Evolutionary conservation across 2,888 invertebrate genomes (phyloP), one percentile per base, ranked within the genome.

Genomic region (Drosophila mulleri): DNA sequence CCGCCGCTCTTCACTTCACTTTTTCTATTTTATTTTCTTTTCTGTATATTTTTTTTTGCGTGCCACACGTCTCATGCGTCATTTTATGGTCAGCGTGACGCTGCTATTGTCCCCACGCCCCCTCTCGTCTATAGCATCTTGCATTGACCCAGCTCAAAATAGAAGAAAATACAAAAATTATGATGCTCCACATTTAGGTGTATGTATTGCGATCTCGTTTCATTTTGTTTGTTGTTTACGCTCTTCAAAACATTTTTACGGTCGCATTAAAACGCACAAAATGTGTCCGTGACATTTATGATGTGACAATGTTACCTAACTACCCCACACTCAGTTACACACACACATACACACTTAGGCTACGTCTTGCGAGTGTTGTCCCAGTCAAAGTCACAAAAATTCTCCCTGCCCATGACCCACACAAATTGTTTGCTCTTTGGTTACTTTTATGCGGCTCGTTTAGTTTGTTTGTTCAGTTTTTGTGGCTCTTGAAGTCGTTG

Each of bases 201-300:
- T 65, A 67, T 59, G 59, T 50, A 75, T 75, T 79, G 79, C 56
- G 70, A 60, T 53, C 48, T 69, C 54, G 26, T 77, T 65, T 54
- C 44, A 47, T 66, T 69, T 56, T 71, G 69, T 80, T 80, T 78
- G 79, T 82, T 85, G 80, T 83, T 87, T 87, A 82, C 84, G 79
- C 82, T 70, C 82, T 70, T 81, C 66, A 89, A 75, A 80, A 71
- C 62, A 85, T 71, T 72, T 84, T 86, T 84, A 84, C 83, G 84
- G 60, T 61, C 75, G 72, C 86, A 76, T 77, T 88, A 85, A 89
- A 83, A 82, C 57, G 75, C 65, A 78, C 78, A 75, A 75, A 89
- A 82, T 88, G 88, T 87, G 90, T 88, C 82, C 83, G 68, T 85
- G 86, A 88, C 90, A 89, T 89, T 86, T 87, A 87, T 89, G 86